phyloP scores from a whole-genome alignment of 2,113 vertebrate species.

The Elgaria multicarinata region DNA sequence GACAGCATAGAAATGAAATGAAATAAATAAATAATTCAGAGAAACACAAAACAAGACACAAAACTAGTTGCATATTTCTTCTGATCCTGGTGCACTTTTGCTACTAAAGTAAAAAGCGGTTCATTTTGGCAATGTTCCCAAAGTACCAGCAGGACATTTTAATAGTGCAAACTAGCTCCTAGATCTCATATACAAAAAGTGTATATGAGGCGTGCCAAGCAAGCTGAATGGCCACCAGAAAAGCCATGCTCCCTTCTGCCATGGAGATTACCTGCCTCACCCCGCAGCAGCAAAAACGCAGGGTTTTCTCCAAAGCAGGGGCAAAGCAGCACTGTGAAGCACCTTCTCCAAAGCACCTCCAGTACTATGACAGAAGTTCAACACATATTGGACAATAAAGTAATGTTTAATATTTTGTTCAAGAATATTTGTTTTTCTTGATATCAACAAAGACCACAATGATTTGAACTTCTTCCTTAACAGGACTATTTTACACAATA shows the following conservation, averaged over 20 bases:
- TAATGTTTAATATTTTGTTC: neutral
- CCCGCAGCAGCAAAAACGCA: no score
- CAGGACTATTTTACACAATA: neutral
- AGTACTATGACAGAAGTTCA: neutral
- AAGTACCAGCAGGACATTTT: neutral
- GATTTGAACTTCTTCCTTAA: neutral
- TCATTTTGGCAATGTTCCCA: neutral
- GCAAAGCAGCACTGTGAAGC: no score
- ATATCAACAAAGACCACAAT: neutral
- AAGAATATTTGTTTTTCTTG: neutral
- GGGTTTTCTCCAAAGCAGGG: no score
- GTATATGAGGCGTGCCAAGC: no score
- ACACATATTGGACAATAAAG: neutral
- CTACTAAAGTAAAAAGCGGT: neutral
- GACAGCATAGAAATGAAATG: no score
- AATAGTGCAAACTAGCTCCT: neutral
- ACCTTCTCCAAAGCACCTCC: no score
- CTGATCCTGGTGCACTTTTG: neutral
- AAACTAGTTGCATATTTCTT: neutral
- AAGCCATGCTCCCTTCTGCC: no score
- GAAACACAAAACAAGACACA: neutral
- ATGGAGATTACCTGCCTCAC: no score
- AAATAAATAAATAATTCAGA: no score
- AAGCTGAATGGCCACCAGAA: no score
- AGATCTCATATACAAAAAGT: neutral